These are phyloP conservation scores for Hiodon alosoides DNA, from an alignment of 2,113 vertebrate species.

Conservation along the genomic window DNA sequence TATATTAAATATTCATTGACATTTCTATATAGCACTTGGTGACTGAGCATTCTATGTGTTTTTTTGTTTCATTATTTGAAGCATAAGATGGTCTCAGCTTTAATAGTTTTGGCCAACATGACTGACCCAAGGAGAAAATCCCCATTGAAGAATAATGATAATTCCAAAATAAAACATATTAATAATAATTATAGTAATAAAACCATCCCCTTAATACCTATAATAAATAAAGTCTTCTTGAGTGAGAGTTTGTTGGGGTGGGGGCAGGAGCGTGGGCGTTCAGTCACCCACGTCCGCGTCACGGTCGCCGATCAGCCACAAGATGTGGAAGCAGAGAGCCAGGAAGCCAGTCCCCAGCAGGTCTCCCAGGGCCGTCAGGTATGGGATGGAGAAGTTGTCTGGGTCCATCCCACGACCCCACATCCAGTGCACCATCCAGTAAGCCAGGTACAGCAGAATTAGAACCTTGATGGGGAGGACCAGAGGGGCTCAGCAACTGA, in stretches of 20 bases:
- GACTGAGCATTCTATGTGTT: slow-evolving; percentile 50
- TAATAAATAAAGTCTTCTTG: slow-evolving; percentile 38
- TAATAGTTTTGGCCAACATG: slow-evolving; percentile 31
- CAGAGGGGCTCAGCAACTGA: background rate
- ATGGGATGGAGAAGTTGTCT: slow-evolving; percentile 98
- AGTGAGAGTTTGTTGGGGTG: slow-evolving; percentile 19
- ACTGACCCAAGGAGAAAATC: slow-evolving; percentile 49
- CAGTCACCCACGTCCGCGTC: slow-evolving; percentile 85
- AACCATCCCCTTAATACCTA: slow-evolving; percentile 37
- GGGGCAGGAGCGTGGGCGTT: slow-evolving; percentile 15
- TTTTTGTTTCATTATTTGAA: slow-evolving; percentile 45
- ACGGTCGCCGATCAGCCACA: slow-evolving; percentile 94
- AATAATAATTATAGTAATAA: slow-evolving; percentile 43
- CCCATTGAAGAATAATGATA: slow-evolving; percentile 99
- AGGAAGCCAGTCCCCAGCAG: slow-evolving; percentile 93
- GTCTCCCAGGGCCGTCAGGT: slow-evolving; percentile 94
- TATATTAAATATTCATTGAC: slow-evolving; percentile 25
- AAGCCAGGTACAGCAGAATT: slow-evolving; percentile 92
- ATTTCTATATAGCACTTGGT: slow-evolving; percentile 55
- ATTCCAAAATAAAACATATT: slow-evolving; percentile 48
- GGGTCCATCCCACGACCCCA: slow-evolving; percentile 93
- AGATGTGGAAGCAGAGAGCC: slow-evolving; percentile 91
- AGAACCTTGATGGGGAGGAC: slow-evolving; percentile 69
- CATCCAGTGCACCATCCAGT: slow-evolving; percentile 99
- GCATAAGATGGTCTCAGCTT: slow-evolving; percentile 42